Base-by-base conservation (phyloP, 1,140 invertebrate species). In the Tetragonula clypearis region DNA sequence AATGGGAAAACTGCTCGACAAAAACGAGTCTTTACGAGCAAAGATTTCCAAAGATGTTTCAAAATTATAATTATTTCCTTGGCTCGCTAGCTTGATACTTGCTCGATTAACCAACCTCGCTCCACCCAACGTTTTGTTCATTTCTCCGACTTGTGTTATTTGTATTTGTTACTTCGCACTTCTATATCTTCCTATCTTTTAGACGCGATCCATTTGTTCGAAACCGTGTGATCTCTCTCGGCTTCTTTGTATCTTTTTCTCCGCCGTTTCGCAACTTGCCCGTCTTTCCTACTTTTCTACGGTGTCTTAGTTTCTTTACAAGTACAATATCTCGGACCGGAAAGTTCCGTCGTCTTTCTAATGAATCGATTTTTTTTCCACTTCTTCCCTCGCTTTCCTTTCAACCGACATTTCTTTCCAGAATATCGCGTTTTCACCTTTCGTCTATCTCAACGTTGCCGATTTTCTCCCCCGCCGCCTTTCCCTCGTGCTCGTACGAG, bases 361-460 rank as follows among this genome's bases (percentile, higher is more conserved):
- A 60, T 77, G 35, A 77, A 77, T 41, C 35, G 58, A 77, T 49
- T 49, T 49, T 49, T 49, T 77, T 77, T 49, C 17, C n/a, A 68
- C 30, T 35, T 77, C 58, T n/a, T 26, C 23, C 4, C 6, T 41
- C 23, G 1, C 9, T 1, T 2, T 23, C 2, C 9, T 56, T 21
- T 49, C n/a, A 62, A 62, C 14, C 11, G 11, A 19, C 23, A 62
- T 49, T 60, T 49, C 30, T 9, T 30, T 12, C 15, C 1, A 21
- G 21, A 21, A 58, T 58, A 17, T 58, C 19, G 19, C 17, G 19
- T 58, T 58, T 58, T 19, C 19, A 6, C 19, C 4, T 19, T 21
- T 58, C 19, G 6, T 21, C 56, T 58, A 19, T 58, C 56, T 6
- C 56, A 58, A 58, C 56, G 1, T 58, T 58, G 19, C 0, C 15